Evolutionary conservation across 2,888 invertebrate species (phyloP).

Genomic region (Villa cingulata): DNA sequence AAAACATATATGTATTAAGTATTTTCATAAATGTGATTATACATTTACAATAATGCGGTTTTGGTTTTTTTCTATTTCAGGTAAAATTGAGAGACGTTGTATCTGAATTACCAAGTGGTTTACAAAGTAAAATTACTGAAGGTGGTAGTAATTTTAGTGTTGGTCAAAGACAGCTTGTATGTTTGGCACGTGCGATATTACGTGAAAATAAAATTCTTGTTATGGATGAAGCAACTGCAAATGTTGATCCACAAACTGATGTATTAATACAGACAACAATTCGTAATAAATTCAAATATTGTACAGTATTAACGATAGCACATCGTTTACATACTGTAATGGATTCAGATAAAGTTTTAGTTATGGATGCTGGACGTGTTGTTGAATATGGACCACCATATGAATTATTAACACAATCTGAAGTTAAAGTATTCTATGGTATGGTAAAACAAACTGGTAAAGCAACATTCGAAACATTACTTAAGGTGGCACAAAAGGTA

Average conservation of each 20-base stretch:
- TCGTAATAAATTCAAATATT: constrained; percentile 55
- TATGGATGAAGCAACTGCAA: constrained; percentile 87
- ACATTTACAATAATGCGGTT: no score
- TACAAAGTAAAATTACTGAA: constrained; percentile 61
- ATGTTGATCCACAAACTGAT: constrained; percentile 82
- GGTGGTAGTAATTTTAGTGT: constrained; percentile 74
- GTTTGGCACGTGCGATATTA: constrained; percentile 77
- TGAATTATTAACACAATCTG: constrained; percentile 39
- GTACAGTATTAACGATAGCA: constrained; percentile 82
- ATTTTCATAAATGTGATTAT: no score
- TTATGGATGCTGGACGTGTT: constrained; percentile 55
- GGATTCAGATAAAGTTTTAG: constrained; percentile 45
- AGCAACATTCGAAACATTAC: constrained; percentile 47
- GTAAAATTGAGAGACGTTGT: constrained; percentile 52
- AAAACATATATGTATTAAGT: no score
- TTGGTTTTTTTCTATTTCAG: constrained; percentile 17
- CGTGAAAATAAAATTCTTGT: constrained; percentile 72
- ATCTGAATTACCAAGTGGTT: constrained; percentile 47
- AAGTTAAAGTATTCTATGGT: constrained; percentile 38
- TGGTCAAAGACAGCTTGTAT: constrained; percentile 81
- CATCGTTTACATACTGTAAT: constrained; percentile 78
- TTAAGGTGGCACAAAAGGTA: constrained; percentile 46
- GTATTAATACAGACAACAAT: constrained; percentile 70
- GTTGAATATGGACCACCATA: constrained; percentile 58
- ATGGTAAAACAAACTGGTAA: constrained; percentile 52